phyloP scores from a whole-genome alignment of 2,113 vertebrate species.

The Oncorhynchus clarkii region DNA sequence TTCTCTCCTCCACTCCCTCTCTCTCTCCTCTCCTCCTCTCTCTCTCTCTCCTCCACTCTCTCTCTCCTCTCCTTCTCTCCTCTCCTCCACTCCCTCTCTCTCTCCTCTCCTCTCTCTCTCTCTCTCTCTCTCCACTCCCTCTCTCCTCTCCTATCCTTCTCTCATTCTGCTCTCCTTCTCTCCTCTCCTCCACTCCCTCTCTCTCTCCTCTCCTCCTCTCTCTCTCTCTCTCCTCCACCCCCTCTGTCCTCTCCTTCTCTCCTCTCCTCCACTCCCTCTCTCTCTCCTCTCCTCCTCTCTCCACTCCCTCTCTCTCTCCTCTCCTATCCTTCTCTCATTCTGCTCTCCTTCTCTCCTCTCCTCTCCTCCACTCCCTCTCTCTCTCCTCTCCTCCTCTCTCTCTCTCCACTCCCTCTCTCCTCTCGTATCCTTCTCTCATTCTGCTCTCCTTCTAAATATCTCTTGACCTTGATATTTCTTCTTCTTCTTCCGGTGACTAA shows the following conservation, averaged over 20 bases:
- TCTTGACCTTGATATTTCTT: conserved; percentile 46
- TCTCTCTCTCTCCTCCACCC: conserved; percentile 5
- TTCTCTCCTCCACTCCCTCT: too few species aligned
- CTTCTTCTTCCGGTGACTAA: conserved; percentile 56
- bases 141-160: neutral
- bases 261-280: neutral
- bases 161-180: neutral
- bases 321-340: too few species aligned
- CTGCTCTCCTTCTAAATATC: conserved; percentile 45
- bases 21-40: too few species aligned
- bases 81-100: too few species aligned
- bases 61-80: too few species aligned
- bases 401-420: conserved; percentile 2
- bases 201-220: neutral
- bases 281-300: neutral
- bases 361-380: neutral
- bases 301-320: too few species aligned
- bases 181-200: neutral
- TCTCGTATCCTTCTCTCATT: conserved; percentile 26
- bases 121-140: too few species aligned
- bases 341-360: too few species aligned
- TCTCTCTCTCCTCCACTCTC: too few species aligned
- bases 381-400: neutral
- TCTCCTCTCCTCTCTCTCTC: too few species aligned
- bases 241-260: neutral